Conservation (phyloP, 2,888 invertebrate genomes). For the Platycheirus rosarum region DNA sequence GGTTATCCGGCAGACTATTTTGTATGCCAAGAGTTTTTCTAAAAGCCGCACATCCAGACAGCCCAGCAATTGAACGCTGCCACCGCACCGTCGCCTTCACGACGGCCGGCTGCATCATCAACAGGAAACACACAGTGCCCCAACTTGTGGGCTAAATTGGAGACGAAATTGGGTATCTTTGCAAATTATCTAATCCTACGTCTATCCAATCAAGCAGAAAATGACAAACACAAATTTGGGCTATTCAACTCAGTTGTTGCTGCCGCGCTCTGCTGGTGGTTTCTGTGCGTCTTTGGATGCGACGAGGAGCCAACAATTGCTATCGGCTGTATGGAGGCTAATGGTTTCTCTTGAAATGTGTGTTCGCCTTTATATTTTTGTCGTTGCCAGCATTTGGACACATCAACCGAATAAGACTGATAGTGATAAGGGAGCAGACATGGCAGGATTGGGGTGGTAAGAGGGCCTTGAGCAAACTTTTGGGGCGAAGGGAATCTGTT, state of each 20-base stretch:
- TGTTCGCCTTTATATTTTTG: conserved; percentile 29
- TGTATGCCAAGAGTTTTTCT: conserved; percentile 51
- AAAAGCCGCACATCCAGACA: neutral
- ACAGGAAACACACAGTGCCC: conserved; percentile 43
- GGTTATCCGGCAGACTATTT: conserved; percentile 38
- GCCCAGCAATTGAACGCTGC: conserved; percentile 2
- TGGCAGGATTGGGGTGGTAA: neutral
- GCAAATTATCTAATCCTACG: conserved; percentile 70
- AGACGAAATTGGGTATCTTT: conserved; percentile 62
- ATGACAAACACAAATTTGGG: conserved; percentile 59
- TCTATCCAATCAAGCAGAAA: conserved; percentile 68
- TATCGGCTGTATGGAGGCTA: conserved; percentile 41
- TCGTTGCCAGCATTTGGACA: conserved; percentile 31
- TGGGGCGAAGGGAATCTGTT: too few species aligned
- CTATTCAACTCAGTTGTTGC: conserved; percentile 27
- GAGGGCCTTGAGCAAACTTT: neutral
- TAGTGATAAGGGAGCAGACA: conserved; percentile 33
- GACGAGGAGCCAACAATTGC: conserved; percentile 12
- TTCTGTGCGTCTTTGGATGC: conserved; percentile 30
- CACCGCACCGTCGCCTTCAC: too few species aligned
- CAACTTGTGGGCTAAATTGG: conserved; percentile 58
- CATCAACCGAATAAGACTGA: neutral
- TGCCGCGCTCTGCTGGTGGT: conserved; percentile 42
- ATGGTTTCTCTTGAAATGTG: conserved; percentile 57
- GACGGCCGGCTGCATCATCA: too few species aligned